A percentile compares a stretch with the other conserved stretches of the same genome.
These are phyloP conservation scores for Ophioderma brevispina DNA, from an alignment of 35 echinoderm and acorn worm genomes.

Conservation along the genomic window DNA sequence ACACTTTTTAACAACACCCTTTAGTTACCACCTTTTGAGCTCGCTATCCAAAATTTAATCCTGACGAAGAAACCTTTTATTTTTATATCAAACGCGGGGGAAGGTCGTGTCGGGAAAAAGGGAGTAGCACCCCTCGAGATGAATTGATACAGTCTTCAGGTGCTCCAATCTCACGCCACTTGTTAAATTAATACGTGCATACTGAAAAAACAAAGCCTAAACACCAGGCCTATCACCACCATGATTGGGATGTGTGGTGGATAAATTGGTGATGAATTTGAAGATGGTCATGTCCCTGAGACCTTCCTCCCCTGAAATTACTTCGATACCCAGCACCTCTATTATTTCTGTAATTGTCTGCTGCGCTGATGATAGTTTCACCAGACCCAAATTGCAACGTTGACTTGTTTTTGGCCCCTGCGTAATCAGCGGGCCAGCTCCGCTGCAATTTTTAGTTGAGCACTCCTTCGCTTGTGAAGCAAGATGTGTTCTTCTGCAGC, in stretches of 20 bases:
- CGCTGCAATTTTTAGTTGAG: slow-evolving; percentile 17
- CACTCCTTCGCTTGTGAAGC: slow-evolving; percentile 12
- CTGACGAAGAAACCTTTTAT: no score
- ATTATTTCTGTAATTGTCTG: neutral
- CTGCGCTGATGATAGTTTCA: neutral
- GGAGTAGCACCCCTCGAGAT: slow-evolving; percentile 4
- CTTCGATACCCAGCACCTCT: neutral
- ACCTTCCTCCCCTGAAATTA: slow-evolving; percentile 14
- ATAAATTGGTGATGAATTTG: no score
- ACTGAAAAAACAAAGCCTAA: neutral
- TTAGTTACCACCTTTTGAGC: no score
- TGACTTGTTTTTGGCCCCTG: slow-evolving; percentile 20
- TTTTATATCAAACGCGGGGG: no score
- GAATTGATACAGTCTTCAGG: slow-evolving; percentile 11
- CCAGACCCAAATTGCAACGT: no score
- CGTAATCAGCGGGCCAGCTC: slow-evolving; percentile 12
- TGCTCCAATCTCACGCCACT: slow-evolving; percentile 25
- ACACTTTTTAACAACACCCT: no score
- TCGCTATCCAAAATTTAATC: no score
- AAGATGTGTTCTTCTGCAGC: slow-evolving; percentile 30
- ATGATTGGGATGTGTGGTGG: neutral
- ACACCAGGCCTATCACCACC: no score
- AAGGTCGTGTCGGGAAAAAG: neutral
- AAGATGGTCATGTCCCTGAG: neutral
- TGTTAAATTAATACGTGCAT: neutral